Percentiles rank a stretch among this genome's conserved stretches.
These are phyloP conservation scores for Onychorhynchus coronatus DNA, from an alignment of 2,113 vertebrate species.

Conservation along the genomic window DNA sequence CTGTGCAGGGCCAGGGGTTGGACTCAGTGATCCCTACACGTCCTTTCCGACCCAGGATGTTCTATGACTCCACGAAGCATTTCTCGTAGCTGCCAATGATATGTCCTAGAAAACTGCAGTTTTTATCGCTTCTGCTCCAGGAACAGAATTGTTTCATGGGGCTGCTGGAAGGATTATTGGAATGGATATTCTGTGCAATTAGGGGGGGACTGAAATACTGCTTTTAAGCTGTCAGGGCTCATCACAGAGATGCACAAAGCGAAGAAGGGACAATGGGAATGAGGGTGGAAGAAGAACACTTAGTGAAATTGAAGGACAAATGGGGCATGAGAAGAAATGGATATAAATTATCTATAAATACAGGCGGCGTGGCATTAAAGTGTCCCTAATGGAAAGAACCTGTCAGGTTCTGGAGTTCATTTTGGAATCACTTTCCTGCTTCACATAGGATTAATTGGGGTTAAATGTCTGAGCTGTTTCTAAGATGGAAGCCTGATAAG, in stretches of 20 bases:
- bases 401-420: background rate
- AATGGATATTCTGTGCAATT: background rate
- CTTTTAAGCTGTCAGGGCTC: background rate
- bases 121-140: background rate
- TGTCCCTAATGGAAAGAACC: background rate
- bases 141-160: background rate
- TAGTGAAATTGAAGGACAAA: background rate
- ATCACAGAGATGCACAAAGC: background rate
- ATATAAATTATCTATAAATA: background rate
- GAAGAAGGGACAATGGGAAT: background rate
- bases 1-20: background rate
- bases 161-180: background rate
- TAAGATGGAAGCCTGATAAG: conserved; percentile 1
- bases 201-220: background rate
- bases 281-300: background rate
- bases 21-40: background rate
- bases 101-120: background rate
- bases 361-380: background rate
- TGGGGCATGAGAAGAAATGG: background rate
- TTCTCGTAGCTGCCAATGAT: background rate
- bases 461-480: conserved; percentile 25
- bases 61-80: background rate
- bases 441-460: conserved; percentile 23
- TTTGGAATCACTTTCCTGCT: background rate
- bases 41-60: background rate